Evolutionary conservation across 2,888 invertebrate genomes (phyloP), one percentile per base, ranked within the genome.

Genomic region (Cephalotes varians): DNA sequence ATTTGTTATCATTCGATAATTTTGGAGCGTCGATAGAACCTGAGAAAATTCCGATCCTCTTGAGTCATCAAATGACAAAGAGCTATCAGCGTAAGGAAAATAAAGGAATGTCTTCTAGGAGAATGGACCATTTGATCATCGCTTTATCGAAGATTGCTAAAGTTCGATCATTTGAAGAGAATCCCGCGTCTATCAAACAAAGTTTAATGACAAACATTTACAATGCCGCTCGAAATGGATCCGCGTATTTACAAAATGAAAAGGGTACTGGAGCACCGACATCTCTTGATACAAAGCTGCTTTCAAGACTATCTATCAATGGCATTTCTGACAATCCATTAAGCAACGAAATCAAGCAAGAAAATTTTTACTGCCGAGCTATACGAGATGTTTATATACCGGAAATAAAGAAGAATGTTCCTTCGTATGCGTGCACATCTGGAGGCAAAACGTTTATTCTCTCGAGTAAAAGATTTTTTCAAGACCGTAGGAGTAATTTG

Each of bases 101-200:
- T 25, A 9, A 49, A 49, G 15, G 31, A 34, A 15, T 85, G 71
- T 15, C 77, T 65, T 40, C 54, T 34, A 44, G 73, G 40, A 79
- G 37, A 12, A 88, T 87, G 58, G 84, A 91, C 37, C 18, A 25
- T 18, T 86, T 90, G 82, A 87, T 90, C 12, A 86, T 89, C 1
- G 88, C 88, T 47, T 73, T 93, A n/a, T 89, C 92, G 7, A 92
- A 89, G 84, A 89, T 93, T 18, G 91, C 92, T 1, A 91, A 90
- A 25, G 65, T 93, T 60, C 87, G 85, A n/a, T 83, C 89, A 0
- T 85, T 85, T 1, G 77, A 85, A 60, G 67, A 67, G 3, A 34
- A 25, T 18, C n/a, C 51, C 1, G 37, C 10, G 9, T 18, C 31
- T 12, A 34, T 31, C 12, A 15, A 10, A 71, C 73, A 64, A 31